Percentiles rank a stretch among this genome's conserved stretches.
These are phyloP conservation scores for Semotilus atromaculatus DNA, from an alignment of 2,797 vertebrate genomes.

Conservation along the genomic window DNA sequence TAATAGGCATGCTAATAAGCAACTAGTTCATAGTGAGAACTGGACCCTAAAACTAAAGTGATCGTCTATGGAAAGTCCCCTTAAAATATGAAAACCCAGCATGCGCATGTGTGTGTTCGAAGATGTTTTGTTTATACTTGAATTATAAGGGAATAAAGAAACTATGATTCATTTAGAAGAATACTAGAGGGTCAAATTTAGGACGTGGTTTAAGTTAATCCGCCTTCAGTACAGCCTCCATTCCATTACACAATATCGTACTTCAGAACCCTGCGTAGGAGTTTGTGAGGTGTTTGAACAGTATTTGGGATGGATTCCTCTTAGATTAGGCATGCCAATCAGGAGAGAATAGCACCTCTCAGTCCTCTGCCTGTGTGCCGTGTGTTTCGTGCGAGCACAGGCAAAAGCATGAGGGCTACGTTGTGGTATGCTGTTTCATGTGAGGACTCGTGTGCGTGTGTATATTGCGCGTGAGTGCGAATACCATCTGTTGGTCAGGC, in stretches of 20 bases:
- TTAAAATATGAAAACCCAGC: no score
- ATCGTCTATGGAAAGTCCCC: no score
- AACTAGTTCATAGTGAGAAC: no score
- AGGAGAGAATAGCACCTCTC: conserved; percentile 23
- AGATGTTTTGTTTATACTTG: not conserved
- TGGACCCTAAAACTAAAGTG: no score
- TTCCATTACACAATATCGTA: conserved; percentile 23
- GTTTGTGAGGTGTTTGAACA: conserved; percentile 17
- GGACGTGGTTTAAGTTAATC: conserved; percentile 11
- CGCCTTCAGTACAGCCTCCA: conserved; percentile 26
- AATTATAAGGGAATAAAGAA: not conserved
- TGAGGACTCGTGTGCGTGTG: conserved; percentile 40
- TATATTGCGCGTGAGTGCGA: conserved; percentile 13
- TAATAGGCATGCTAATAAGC: no score
- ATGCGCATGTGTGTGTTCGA: not conserved
- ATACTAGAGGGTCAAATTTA: conserved; percentile 30
- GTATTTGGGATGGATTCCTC: conserved; percentile 29
- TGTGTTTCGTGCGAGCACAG: conserved; percentile 40
- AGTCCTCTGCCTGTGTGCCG: not conserved
- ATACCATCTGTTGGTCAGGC: conserved; percentile 66
- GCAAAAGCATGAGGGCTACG: conserved; percentile 34
- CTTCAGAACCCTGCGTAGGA: conserved; percentile 14
- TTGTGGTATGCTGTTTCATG: conserved; percentile 53
- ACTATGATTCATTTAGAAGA: conserved; percentile 4
- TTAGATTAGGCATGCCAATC: conserved; percentile 34